A percentile compares a stretch with the other conserved stretches of the same genome.
Evolutionary conservation across 2,797 vertebrate species (phyloP).

Genomic region (Eulemur albifrons): DNA sequence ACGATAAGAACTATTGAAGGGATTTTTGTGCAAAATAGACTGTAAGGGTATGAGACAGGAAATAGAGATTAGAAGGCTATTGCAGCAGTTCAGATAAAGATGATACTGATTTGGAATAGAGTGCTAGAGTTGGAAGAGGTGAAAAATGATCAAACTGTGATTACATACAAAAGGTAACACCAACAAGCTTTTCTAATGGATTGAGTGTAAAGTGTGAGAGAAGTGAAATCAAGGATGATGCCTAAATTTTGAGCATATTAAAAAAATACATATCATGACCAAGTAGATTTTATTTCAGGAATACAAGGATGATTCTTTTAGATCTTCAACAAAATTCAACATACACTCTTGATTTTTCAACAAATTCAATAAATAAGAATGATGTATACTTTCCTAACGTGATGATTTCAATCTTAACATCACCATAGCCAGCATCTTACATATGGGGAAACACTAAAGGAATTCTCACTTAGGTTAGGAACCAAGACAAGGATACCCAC

Average conservation of each 20-base stretch:
- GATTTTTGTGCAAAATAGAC: neutral
- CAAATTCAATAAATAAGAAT: neutral
- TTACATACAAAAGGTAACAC: neutral
- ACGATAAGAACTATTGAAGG: too few relatives aligned
- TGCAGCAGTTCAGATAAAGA: neutral
- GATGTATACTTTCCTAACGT: neutral
- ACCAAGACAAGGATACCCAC: neutral
- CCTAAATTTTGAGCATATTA: neutral
- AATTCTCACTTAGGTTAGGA: neutral
- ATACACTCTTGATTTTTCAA: neutral
- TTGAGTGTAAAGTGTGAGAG: neutral
- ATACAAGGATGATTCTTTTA: neutral
- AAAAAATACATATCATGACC: neutral
- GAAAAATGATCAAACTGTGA: neutral
- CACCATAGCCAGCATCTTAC: neutral
- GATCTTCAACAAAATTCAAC: neutral
- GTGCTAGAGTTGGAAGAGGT: neutral
- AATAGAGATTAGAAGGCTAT: neutral
- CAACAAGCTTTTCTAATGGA: neutral
- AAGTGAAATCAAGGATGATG: neutral
- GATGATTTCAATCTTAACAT: neutral
- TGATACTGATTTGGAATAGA: neutral
- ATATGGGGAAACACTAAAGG: neutral
- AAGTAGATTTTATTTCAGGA: neutral
- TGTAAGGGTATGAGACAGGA: neutral